A percentile compares a stretch with the other conserved stretches of the same genome.
phyloP scores from a whole-genome alignment of 2,797 vertebrate genomes.

The Mus minutoides region DNA sequence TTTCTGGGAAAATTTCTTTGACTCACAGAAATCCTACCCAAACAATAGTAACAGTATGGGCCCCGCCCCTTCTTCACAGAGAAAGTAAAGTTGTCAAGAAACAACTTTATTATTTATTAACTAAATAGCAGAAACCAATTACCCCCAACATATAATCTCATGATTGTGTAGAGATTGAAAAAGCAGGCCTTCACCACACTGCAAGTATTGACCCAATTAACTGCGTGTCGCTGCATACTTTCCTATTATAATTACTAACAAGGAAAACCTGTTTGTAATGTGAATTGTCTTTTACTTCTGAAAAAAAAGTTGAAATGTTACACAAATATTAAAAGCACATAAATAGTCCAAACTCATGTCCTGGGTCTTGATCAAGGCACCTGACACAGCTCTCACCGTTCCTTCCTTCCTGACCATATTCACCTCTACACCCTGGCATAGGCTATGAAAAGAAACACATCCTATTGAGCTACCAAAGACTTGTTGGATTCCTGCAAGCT shows the following conservation, averaged over 20 bases:
- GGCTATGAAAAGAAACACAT: not conserved
- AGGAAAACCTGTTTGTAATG: not conserved
- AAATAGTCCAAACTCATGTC: not conserved
- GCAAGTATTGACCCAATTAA: not conserved
- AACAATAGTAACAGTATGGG: not conserved
- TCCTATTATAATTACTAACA: not conserved
- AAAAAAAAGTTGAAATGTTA: not conserved
- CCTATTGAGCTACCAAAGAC: not conserved
- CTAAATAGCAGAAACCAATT: not conserved
- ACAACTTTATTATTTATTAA: no score
- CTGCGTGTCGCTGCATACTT: not conserved
- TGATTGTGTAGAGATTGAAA: not conserved
- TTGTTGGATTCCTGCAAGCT: not conserved
- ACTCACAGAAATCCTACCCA: not conserved
- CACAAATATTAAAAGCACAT: not conserved
- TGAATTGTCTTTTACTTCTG: constrained; percentile 27
- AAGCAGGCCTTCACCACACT: not conserved
- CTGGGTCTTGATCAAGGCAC: not conserved
- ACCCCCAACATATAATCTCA: not conserved
- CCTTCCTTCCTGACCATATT: not conserved
- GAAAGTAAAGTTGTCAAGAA: not conserved
- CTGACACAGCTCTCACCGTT: not conserved
- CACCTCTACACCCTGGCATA: not conserved
- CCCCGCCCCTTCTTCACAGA: not conserved
- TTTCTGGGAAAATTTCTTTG: not conserved